Evolutionary conservation across 2,797 vertebrate species (phyloP), one percentile per base, ranked within the genome.

Genomic region (Lophius americanus): DNA sequence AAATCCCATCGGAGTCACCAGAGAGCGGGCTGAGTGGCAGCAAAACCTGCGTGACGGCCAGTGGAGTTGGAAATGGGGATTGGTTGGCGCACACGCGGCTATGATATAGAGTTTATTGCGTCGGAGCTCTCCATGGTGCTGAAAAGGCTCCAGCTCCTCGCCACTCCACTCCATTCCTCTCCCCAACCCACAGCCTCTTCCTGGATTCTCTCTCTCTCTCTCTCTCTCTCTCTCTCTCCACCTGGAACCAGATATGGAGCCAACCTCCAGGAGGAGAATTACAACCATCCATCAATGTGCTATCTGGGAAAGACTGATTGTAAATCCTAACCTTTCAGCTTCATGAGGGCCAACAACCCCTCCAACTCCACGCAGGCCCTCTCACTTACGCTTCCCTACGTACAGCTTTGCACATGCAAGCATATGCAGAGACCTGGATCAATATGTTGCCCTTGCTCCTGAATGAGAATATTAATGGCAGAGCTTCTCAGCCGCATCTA

Each of bases 51-150:
- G 76, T 85, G 82, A 86, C 87, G 72, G 68, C 70, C 86, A 85
- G 77, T 74, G 59, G 73, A 83, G 67, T 78, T 79, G 67, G 73
- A 83, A 78, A 88, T 81, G 79, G 75, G 78, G 67, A 67, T 63
- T 65, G 82, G 73, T 79, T 39, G 60, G 57, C 41, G 76, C 75
- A 52, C 77, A 66, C 76, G 44, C 32, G 37, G 60, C 58, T 65
- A 71, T 47, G 68, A 39, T 51, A 14, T 4, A 59, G 69, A 55
- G 35, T 47, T 51, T 35, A 39, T 8, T 52, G 64, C 51, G 32
- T 14, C 48, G 73, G 79, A 81, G 84, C 85, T 86, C 76, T 89
- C 85, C 86, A 10, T 9, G 88, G 85, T 87, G 70, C 85, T 86
- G 89, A 81, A 87, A 70, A 37, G 63, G 42, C 77, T 66, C 80